A percentile compares a stretch with the other conserved stretches of the same genome.
These are phyloP conservation scores for Drosophila sucinea DNA, from an alignment of 1,140 invertebrate species.

Conservation along the genomic window DNA sequence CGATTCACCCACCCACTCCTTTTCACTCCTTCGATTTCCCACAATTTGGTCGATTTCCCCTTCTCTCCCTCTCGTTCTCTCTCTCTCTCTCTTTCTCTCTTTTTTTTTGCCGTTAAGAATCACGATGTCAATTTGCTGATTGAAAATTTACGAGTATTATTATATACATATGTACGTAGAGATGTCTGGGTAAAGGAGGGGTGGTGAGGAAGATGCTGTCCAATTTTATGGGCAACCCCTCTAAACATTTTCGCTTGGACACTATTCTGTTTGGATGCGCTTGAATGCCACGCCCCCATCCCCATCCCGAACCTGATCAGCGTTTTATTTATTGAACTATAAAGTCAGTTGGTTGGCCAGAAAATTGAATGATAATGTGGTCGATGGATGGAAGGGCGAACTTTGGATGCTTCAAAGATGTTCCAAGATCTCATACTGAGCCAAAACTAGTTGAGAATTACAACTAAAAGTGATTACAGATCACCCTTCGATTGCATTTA, in stretches of 20 bases:
- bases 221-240: not conserved
- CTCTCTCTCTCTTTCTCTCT: not conserved
- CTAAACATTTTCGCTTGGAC: not conserved
- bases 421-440: no score
- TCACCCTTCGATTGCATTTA: no score
- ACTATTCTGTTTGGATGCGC: constrained; percentile 1
- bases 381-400: not conserved
- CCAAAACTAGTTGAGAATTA: no score
- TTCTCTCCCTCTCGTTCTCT: constrained; percentile 19
- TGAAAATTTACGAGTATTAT: constrained; percentile 46
- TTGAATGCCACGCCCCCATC: not conserved
- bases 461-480: no score
- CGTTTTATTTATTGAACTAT: constrained; percentile 3
- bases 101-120: not conserved
- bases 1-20: not conserved
- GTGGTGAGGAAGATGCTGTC: not conserved
- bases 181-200: not conserved
- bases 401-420: no score
- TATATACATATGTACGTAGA: not conserved
- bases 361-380: constrained; percentile 4
- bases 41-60: not conserved
- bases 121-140: constrained; percentile 33
- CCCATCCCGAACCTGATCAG: not conserved
- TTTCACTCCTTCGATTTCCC: not conserved
- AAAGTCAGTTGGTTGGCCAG: constrained; percentile 3